A percentile compares a stretch with the other conserved stretches of the same genome.
phyloP scores from a whole-genome alignment of 1,140 invertebrate genomes.

The Drosophila simulans region DNA sequence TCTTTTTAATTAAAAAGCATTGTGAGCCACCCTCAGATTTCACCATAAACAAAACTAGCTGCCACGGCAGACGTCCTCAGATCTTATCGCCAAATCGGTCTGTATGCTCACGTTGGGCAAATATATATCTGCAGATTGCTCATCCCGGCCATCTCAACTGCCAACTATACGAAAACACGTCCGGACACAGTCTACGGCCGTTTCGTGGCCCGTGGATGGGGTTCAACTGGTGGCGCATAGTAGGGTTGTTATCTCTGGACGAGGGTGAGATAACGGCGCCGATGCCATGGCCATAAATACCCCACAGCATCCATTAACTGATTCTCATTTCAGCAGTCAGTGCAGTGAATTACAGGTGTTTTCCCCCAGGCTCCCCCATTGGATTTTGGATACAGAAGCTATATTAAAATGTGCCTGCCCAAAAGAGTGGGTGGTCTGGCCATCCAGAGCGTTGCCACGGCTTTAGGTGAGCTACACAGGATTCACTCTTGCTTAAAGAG shows the following conservation, averaged over 20 bases:
- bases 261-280: conserved; percentile 42
- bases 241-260: conserved; percentile 23
- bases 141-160: conserved; percentile 26
- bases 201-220: conserved; percentile 10
- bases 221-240: conserved; percentile 60
- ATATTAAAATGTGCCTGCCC: conserved; percentile 64
- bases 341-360: conserved; percentile 8
- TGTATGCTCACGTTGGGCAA: conserved; percentile 79
- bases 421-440: conserved; percentile 53
- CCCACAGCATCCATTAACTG: conserved; percentile 31
- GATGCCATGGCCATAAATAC: conserved; percentile 57
- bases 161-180: conserved; percentile 49
- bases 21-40: conserved; percentile 27
- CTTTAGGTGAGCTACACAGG: conserved; percentile 47
- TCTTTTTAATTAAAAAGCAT: conserved; percentile 29
- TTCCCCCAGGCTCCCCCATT: background rate
- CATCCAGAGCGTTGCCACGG: conserved; percentile 66
- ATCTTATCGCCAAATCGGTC: conserved; percentile 61
- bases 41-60: conserved; percentile 44
- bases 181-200: conserved; percentile 20
- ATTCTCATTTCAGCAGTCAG: conserved; percentile 53
- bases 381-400: background rate
- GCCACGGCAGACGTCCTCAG: conserved; percentile 29
- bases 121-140: conserved; percentile 55
- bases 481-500: background rate